A percentile compares a stretch with the other conserved stretches of the same genome.
Conservation (phyloP, 2,113 vertebrate genomes). For the Sebastes schlegelii region DNA sequence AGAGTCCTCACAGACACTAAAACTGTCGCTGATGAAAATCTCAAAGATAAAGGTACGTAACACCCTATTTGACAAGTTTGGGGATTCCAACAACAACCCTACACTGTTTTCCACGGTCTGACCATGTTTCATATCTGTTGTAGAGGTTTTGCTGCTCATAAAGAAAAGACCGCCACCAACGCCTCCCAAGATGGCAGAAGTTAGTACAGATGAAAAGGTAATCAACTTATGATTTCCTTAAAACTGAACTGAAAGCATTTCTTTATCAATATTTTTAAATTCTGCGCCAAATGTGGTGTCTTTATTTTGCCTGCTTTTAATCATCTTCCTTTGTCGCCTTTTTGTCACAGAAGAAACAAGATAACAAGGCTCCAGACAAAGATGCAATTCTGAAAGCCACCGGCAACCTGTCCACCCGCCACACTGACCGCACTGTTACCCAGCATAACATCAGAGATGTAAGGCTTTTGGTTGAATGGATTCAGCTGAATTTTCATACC, state of each 20-base stretch:
- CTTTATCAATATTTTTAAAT: neutral
- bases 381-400: conserved; percentile 96
- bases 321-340: neutral
- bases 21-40: conserved; percentile 92
- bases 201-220: conserved; percentile 95
- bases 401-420: conserved; percentile 86
- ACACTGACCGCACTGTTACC: conserved; percentile 88
- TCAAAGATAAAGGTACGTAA: conserved; percentile 92
- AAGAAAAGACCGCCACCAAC: conserved; percentile 90
- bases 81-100: fast-evolving
- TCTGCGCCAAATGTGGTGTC: neutral
- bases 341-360: conserved; percentile 90
- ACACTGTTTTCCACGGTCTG: neutral
- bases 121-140: conserved; percentile 17
- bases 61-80: neutral
- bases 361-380: conserved; percentile 96
- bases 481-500: neutral
- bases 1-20: conserved; percentile 92
- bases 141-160: conserved; percentile 93
- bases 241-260: neutral
- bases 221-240: neutral
- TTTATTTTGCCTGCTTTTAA: neutral
- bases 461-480: conserved; percentile 65
- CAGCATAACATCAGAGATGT: conserved; percentile 96
- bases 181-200: conserved; percentile 91